Conservation (phyloP, 92 coral and sea anemone species). For the Pocillopora meandrina region DNA sequence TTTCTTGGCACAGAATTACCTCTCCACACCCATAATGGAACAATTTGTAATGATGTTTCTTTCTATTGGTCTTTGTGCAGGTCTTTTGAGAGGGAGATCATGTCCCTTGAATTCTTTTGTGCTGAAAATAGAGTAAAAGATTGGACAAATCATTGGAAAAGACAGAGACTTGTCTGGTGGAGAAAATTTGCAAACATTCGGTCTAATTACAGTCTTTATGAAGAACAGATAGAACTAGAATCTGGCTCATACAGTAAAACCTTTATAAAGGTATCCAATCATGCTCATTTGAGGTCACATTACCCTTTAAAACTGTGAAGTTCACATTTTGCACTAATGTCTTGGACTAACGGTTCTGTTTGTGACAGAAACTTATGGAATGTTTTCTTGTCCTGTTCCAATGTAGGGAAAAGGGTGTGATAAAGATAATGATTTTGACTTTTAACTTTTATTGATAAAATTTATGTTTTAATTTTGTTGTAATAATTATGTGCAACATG, state of each 20-base stretch:
- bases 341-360: too few relatives aligned
- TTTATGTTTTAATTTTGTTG: too few relatives aligned
- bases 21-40: too few relatives aligned
- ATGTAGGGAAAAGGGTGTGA: too few relatives aligned
- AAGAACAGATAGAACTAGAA: slow-evolving; percentile 31
- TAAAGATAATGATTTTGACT: too few relatives aligned
- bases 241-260: slow-evolving; percentile 9
- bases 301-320: not conserved
- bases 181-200: slow-evolving; percentile 89
- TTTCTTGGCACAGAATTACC: too few relatives aligned
- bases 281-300: not conserved
- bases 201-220: slow-evolving; percentile 69
- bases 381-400: too few relatives aligned
- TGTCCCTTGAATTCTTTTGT: slow-evolving; percentile 73
- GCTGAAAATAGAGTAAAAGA: slow-evolving; percentile 68
- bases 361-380: too few relatives aligned
- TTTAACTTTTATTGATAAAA: too few relatives aligned
- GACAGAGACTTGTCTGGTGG: slow-evolving; percentile 96
- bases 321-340: too few relatives aligned
- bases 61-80: slow-evolving; percentile 36
- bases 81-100: slow-evolving; percentile 67
- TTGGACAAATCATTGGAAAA: slow-evolving; percentile 94
- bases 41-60: not conserved
- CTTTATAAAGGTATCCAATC: not conserved
- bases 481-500: too few relatives aligned